A percentile compares a stretch with the other conserved stretches of the same genome.
These are phyloP conservation scores for Dendrolimus kikuchii DNA, from an alignment of 1,140 invertebrate species.

Conservation along the genomic window DNA sequence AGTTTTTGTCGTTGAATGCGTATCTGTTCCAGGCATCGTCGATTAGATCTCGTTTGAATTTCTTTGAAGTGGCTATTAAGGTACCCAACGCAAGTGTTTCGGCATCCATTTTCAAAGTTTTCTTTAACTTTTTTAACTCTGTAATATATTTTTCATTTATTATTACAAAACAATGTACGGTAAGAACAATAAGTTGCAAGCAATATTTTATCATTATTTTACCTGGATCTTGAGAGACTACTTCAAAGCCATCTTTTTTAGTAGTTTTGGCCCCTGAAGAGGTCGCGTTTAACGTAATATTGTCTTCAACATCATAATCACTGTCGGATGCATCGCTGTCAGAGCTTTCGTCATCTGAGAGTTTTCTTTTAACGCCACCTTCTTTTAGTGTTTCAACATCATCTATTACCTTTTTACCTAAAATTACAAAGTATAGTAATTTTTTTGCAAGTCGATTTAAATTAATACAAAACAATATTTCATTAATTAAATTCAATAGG, in stretches of 20 bases:
- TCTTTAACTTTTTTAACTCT: slow-evolving; percentile 68
- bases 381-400: slow-evolving; percentile 37
- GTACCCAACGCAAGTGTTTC: slow-evolving; percentile 92
- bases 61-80: slow-evolving; percentile 88
- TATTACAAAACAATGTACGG: slow-evolving; percentile 4
- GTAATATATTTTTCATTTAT: slow-evolving; percentile 14
- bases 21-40: slow-evolving; percentile 95
- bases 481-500: too few species aligned
- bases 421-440: slow-evolving; percentile 6
- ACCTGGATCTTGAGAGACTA: slow-evolving; percentile 76
- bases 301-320: slow-evolving; percentile 77
- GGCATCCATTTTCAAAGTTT: slow-evolving; percentile 84
- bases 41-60: slow-evolving; percentile 87
- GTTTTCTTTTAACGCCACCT: slow-evolving; percentile 43
- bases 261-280: slow-evolving; percentile 42
- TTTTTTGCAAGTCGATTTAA: slow-evolving; percentile 1
- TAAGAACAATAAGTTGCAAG: background rate
- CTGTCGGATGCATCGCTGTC: slow-evolving; percentile 72
- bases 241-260: slow-evolving; percentile 78
- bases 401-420: slow-evolving; percentile 72
- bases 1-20: slow-evolving; percentile 88
- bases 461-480: background rate
- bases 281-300: slow-evolving; percentile 27
- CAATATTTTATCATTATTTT: slow-evolving; percentile 9
- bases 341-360: slow-evolving; percentile 45